Conservation (phyloP, 2,113 vertebrate genomes). For the Pelvicachromis taeniatus region DNA sequence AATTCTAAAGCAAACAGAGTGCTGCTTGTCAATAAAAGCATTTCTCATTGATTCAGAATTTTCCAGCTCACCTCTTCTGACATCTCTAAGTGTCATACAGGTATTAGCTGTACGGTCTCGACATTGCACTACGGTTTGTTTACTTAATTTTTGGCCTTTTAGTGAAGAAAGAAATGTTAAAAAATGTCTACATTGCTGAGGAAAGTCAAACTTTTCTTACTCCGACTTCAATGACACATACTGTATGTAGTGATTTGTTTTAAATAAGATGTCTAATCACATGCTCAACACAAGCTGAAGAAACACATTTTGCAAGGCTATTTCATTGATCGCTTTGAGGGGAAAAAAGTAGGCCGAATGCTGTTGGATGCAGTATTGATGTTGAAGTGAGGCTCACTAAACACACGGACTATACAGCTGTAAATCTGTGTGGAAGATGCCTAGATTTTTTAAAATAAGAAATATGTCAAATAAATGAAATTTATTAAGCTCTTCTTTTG, state of each 20-base stretch:
- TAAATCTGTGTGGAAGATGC: conserved; percentile 28
- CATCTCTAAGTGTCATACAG: not conserved
- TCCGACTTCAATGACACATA: not conserved
- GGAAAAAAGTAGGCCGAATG: not conserved
- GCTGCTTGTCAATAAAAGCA: not conserved
- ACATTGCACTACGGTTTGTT: conserved; percentile 23
- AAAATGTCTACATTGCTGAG: not conserved
- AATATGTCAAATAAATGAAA: conserved; percentile 53
- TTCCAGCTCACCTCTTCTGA: not conserved
- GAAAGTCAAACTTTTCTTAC: not conserved
- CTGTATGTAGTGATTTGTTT: not conserved
- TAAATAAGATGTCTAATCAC: not conserved
- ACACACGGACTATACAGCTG: not conserved
- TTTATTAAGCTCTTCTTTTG: conserved; percentile 12
- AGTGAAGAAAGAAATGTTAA: not conserved
- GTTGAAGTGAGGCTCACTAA: not conserved
- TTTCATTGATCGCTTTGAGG: not conserved
- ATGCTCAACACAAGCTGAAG: not conserved
- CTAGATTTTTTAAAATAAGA: conserved; percentile 53
- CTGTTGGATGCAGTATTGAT: not conserved
- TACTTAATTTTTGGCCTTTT: not conserved
- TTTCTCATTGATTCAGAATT: not conserved
- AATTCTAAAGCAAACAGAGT: not conserved
- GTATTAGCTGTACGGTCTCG: not conserved
- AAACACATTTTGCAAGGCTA: conserved; percentile 4